These are phyloP conservation scores for Myotis lucifugus DNA, from an alignment of 2,113 vertebrate genomes.

Conservation along the genomic window DNA sequence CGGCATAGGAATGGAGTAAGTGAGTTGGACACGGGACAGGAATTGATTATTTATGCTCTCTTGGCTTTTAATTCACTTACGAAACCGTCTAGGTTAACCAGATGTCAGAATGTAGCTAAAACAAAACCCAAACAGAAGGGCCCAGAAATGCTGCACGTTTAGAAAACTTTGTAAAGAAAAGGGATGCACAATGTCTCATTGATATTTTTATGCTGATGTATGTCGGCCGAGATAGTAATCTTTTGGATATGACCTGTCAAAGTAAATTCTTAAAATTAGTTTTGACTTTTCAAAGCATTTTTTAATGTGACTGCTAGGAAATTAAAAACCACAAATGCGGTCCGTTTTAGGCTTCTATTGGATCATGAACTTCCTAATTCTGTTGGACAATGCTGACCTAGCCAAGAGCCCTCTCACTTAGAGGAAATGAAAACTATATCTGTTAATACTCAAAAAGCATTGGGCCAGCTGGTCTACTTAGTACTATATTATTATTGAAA, in stretches of 20 bases:
- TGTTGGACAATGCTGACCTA: background rate
- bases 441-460: background rate
- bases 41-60: slow-evolving; percentile 65
- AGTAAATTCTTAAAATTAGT: background rate
- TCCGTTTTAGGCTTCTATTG: background rate
- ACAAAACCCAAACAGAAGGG: slow-evolving; percentile 53
- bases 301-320: no score
- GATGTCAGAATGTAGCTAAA: slow-evolving; percentile 63
- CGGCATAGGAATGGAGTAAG: slow-evolving; percentile 39
- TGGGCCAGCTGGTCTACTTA: background rate
- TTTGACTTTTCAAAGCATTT: background rate
- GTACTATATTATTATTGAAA: background rate
- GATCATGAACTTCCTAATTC: background rate
- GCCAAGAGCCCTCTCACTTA: background rate
- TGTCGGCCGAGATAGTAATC: background rate
- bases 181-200: background rate
- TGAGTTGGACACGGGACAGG: slow-evolving; percentile 25
- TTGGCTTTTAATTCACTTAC: slow-evolving; percentile 72
- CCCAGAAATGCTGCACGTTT: background rate
- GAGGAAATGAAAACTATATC: background rate
- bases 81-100: slow-evolving; percentile 57
- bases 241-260: background rate
- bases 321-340: no score
- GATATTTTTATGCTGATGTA: background rate
- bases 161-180: background rate